These are phyloP conservation scores for Helicolenus hilgendorfi DNA, from an alignment of 2,797 vertebrate genomes.

Conservation along the genomic window DNA sequence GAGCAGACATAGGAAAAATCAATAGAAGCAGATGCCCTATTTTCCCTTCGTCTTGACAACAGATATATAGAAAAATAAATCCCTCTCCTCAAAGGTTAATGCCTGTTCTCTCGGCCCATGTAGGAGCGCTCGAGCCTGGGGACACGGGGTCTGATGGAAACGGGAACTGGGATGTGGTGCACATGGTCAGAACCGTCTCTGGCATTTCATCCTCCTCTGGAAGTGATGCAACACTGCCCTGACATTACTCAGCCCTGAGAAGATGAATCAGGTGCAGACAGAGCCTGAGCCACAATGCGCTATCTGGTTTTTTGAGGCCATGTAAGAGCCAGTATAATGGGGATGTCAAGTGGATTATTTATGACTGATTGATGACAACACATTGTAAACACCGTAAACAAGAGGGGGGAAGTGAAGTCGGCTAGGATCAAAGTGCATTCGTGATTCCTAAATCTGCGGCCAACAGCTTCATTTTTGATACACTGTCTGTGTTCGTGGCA, in stretches of 20 bases:
- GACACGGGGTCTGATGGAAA: conserved; percentile 68
- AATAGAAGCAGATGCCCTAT: conserved; percentile 79
- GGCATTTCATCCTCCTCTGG: conserved; percentile 78
- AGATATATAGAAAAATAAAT: conserved; percentile 41
- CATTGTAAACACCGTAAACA: not conserved
- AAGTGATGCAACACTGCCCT: conserved; percentile 70
- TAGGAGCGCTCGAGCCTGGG: conserved; percentile 68
- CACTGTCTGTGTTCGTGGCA: not conserved
- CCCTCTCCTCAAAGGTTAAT: conserved; percentile 81
- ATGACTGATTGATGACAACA: conserved; percentile 6
- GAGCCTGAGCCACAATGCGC: conserved; percentile 8
- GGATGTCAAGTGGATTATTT: conserved; percentile 20
- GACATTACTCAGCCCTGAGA: conserved; percentile 64
- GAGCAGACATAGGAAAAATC: conserved; percentile 75
- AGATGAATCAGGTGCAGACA: conserved; percentile 56
- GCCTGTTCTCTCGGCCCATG: conserved; percentile 64
- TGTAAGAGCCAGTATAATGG: not conserved
- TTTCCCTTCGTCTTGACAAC: conserved; percentile 72
- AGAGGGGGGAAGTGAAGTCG: not conserved
- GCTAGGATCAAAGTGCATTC: not conserved
- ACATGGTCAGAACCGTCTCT: conserved; percentile 74
- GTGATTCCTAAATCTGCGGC: not conserved
- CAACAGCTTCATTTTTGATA: conserved; percentile 15
- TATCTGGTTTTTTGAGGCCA: conserved; percentile 15
- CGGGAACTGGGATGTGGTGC: conserved; percentile 59